Evolutionary conservation across 2,113 vertebrate species (phyloP).

Genomic region (Colinus virginianus): DNA sequence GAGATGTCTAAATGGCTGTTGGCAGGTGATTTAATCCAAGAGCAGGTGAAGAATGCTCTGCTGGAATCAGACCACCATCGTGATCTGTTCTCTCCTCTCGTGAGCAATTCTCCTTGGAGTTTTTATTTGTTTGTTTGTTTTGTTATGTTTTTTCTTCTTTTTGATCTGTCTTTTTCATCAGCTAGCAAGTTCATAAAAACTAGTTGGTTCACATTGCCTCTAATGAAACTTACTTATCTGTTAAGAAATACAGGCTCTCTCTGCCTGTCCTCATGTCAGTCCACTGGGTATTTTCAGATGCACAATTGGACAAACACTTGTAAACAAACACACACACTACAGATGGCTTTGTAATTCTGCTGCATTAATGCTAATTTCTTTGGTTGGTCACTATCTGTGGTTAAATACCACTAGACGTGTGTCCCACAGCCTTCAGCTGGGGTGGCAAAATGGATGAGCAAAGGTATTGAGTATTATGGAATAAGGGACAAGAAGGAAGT

Average conservation of each 20-base stretch:
- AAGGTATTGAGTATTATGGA: not conserved
- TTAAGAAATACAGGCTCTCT: not conserved
- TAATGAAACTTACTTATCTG: not conserved
- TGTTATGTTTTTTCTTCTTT: too few relatives aligned
- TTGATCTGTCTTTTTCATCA: not conserved
- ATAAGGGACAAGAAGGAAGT: not conserved
- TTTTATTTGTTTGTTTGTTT: too few relatives aligned
- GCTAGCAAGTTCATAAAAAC: not conserved
- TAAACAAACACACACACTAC: not conserved
- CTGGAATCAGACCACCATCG: not conserved
- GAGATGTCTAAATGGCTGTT: not conserved
- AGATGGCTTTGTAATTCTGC: not conserved
- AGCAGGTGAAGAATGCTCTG: not conserved
- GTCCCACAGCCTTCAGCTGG: too few relatives aligned
- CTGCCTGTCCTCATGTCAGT: too few relatives aligned
- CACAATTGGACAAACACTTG: not conserved
- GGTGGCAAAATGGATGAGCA: not conserved
- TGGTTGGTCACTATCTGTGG: not conserved
- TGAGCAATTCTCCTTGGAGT: not conserved
- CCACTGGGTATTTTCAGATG: not conserved
- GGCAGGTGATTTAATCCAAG: too few relatives aligned
- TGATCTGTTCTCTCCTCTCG: not conserved
- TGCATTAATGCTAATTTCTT: too few relatives aligned
- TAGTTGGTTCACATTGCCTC: fast-evolving
- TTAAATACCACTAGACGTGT: not conserved